Percentiles rank a stretch among this genome's conserved stretches.
phyloP scores from a whole-genome alignment of 2,888 invertebrate genomes.

The Polymixis lichenea region DNA sequence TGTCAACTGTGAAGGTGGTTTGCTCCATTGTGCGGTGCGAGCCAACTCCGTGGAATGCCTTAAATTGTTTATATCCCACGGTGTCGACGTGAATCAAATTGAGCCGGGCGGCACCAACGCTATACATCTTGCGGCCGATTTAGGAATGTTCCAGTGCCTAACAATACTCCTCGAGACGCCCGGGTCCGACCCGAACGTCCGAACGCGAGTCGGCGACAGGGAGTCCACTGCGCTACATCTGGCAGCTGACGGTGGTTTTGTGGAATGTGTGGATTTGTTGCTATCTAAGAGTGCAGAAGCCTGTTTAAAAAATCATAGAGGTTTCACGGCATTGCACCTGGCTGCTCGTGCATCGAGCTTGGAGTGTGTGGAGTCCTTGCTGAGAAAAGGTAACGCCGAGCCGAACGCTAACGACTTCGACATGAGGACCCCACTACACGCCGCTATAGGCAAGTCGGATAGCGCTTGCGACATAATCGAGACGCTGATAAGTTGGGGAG shows the following conservation, averaged over 20 bases:
- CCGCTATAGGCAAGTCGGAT: constrained; percentile 96
- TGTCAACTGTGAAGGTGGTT: constrained; percentile 93
- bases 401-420: constrained; percentile 95
- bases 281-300: constrained; percentile 94
- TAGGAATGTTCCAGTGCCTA: constrained; percentile 94
- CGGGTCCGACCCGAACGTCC: constrained; percentile 92
- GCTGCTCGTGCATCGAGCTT: constrained; percentile 95
- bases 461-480: constrained; percentile 95
- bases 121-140: constrained; percentile 95
- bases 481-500: constrained; percentile 94
- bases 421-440: constrained; percentile 95
- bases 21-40: constrained; percentile 96
- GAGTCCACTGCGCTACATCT: constrained; percentile 95
- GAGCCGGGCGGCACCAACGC: constrained; percentile 95
- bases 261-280: constrained; percentile 94
- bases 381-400: constrained; percentile 94
- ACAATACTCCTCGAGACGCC: constrained; percentile 94
- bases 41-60: constrained; percentile 96
- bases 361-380: constrained; percentile 94
- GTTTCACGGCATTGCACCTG: constrained; percentile 96
- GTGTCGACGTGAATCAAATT: constrained; percentile 94
- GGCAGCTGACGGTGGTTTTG: constrained; percentile 96
- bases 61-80: constrained; percentile 93
- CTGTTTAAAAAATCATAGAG: constrained; percentile 93
- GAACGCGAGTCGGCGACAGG: constrained; percentile 93